phyloP scores from a whole-genome alignment of 2,888 invertebrate species.

The Psylliodes chrysocephalus region DNA sequence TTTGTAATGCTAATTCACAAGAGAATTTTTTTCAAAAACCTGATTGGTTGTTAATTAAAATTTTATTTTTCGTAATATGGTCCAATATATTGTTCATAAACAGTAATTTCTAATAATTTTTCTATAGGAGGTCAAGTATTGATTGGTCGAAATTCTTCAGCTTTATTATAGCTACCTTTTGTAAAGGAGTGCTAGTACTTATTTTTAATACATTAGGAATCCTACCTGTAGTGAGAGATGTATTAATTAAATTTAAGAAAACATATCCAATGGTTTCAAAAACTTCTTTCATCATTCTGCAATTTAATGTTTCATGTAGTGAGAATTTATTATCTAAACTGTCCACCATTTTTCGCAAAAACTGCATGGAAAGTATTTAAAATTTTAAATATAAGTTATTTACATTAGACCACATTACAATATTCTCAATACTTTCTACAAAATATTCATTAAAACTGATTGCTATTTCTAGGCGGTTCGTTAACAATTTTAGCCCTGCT shows the following conservation, averaged over 20 bases:
- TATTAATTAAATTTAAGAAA: slow-evolving; percentile 16
- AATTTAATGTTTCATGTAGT: slow-evolving; percentile 12
- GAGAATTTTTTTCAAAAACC: too few species aligned
- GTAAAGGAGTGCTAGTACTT: slow-evolving; percentile 14
- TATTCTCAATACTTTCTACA: slow-evolving; percentile 14
- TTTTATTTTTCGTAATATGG: neutral
- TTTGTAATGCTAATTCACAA: neutral
- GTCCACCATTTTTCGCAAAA: too few species aligned
- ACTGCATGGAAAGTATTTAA: slow-evolving; percentile 9
- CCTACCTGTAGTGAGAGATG: slow-evolving; percentile 18
- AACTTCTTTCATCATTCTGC: slow-evolving; percentile 20
- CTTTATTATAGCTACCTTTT: slow-evolving; percentile 17
- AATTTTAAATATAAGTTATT: slow-evolving; percentile 19
- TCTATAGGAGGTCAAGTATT: slow-evolving; percentile 19
- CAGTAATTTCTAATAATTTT: slow-evolving; percentile 15
- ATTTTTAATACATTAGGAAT: slow-evolving; percentile 8
- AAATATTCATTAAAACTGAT: slow-evolving; percentile 23
- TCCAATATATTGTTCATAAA: slow-evolving; percentile 12
- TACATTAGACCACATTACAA: slow-evolving; percentile 17
- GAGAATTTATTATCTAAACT: slow-evolving; percentile 20
- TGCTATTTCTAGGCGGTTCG: slow-evolving; percentile 17
- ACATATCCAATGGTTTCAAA: slow-evolving; percentile 23
- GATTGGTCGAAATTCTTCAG: slow-evolving; percentile 9
- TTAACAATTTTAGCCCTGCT: slow-evolving; percentile 6
- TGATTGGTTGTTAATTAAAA: too few species aligned